Base-by-base conservation (phyloP, 2,888 invertebrate species). In the Metalampra italica region DNA sequence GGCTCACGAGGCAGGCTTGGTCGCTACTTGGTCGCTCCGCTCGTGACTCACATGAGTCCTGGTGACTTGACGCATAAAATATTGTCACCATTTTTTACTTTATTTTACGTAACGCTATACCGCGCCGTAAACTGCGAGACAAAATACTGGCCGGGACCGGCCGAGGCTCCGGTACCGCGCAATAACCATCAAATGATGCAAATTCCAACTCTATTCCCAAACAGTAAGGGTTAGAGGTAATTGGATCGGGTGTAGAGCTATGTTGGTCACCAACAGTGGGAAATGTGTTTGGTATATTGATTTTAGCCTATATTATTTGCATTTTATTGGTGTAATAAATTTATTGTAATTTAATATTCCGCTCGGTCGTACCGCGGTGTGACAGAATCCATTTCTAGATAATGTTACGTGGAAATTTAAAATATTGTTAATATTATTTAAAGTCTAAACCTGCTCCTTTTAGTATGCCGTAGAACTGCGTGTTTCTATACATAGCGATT, bases 281-380 rank as follows among this genome's bases (percentile, higher is more conserved):
- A 78, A 82, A 78, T 75, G 66, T 67, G 66, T 66, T 55, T 54
- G 11, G 60, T 60, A 69, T 78, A 82, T 80, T 79, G 71, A 78
- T 75, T 71, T 71, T 65, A 68, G 69, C 38, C 61, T 77, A 76
- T 78, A 78, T 36, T 36, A 36, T 66, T 61, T 60, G 59, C 57
- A 55, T 59, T 63, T 68, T 70, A 47, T 51, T 59, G 57, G 64
- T 65, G 58, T 57, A 57, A 64, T 72, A 46, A 73, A 75, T 73
- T 76, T 78, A 76, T 76, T 57, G 75, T 75, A 78, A 80, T 67
- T 60, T 55, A 72, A 81, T 79, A 78, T 66, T 65, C n/a, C 36
- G 36, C n/a, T 29, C 1, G 15, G 7, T 22, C n/a, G 13, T 7
- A 11, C 29, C n/a, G 11, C n/a, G 14, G 3, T 34, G 43, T 13